Base-by-base conservation (phyloP, 2,888 invertebrate species). In the Hypomecis punctinalis region DNA sequence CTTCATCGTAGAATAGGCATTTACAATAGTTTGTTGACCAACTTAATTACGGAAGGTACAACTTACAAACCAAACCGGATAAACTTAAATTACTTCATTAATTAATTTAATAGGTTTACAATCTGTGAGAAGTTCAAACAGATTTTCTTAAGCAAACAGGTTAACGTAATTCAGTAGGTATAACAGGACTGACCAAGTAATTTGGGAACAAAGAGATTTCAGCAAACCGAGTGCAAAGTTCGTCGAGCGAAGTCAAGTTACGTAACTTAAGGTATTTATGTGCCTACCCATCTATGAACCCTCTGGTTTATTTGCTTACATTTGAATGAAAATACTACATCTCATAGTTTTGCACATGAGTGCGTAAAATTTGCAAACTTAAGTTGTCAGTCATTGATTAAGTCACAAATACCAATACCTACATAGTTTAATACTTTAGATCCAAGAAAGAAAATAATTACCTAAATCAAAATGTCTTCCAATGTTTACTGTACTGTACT, bases 191-290 rank as follows among this genome's bases (percentile, higher is more conserved):
- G 61, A 67, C 68, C 65, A 65, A 68, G 62, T 64, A 56, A 61
- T 68, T 65, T 60, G 62, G 23, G 57, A 68, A 68, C 68, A 68
- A 68, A 68, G 65, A 68, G 68, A 68, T 68, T 63, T 68, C 42
- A 47, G 51, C 43, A 42, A 62, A 49, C 61, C 56, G 53, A 65
- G 61, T 64, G 58, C 63, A 64, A 68, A 68, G 62, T 68, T 62
- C 62, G 43, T 68, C 59, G 56, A 68, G 55, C 59, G 61, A 48
- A 64, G 43, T 61, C 54, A 54, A 61, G 61, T 65, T 62, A 52
- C 53, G 68, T 68, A 63, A 62, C 23, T 61, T 64, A 51, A 54
- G 57, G 51, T 68, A 60, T 65, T 62, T 62, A 64, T 59, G 59
- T 48, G 52, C 47, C 43, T 55, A 62, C 64, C 55, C 56, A 45